Evolutionary conservation across 2,888 invertebrate species (phyloP).

Genomic region (Brachypalpus laphriformis): DNA sequence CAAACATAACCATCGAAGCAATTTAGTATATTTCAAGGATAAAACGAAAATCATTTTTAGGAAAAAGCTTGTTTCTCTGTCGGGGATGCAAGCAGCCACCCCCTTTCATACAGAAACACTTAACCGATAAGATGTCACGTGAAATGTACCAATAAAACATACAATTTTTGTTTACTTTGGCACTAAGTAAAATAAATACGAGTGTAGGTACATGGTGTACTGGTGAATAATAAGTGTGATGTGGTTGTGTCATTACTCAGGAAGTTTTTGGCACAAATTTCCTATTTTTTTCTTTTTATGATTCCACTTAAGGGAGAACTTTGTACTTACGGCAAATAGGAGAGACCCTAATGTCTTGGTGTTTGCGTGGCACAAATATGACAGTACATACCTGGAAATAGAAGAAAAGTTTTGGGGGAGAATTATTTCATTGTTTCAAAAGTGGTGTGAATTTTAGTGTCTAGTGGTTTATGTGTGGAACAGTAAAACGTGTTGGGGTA

Average conservation of each 20-base stretch:
- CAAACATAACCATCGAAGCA: constrained; percentile 17
- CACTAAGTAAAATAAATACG: background rate
- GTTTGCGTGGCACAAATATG: constrained; percentile 11
- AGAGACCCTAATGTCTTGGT: background rate
- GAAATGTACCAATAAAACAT: constrained; percentile 32
- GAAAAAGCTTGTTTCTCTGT: no score
- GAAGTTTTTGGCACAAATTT: background rate
- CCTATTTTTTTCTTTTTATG: background rate
- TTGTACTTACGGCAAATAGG: constrained; percentile 3
- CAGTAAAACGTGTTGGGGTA: background rate
- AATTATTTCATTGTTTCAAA: background rate
- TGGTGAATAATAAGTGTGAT: constrained; percentile 11
- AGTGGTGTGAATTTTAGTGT: background rate
- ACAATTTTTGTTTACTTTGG: constrained; percentile 11
- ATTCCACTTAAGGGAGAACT: background rate
- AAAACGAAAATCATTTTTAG: background rate
- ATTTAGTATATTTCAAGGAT: constrained; percentile 16
- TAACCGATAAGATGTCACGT: constrained; percentile 37
- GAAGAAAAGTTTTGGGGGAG: background rate
- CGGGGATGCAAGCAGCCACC: background rate
- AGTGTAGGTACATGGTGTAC: background rate
- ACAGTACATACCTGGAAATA: constrained; percentile 41
- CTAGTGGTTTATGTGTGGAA: background rate
- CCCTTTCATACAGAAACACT: constrained; percentile 13
- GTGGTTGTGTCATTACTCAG: background rate